A percentile compares a stretch with the other conserved stretches of the same genome.
phyloP scores from a whole-genome alignment of 2,888 invertebrate genomes.

The Minunthozetes semirufus region DNA sequence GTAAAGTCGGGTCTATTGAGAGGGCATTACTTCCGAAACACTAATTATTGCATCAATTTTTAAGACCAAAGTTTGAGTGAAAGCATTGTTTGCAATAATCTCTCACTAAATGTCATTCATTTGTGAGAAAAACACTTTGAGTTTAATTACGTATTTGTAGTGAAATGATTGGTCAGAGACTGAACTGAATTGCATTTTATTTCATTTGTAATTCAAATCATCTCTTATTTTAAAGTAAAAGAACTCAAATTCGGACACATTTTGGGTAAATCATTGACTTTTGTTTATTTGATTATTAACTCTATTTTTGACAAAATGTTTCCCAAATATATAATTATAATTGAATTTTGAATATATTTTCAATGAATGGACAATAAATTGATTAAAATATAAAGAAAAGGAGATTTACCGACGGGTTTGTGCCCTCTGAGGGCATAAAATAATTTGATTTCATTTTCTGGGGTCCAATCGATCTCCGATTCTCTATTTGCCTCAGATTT shows the following conservation, averaged over 20 bases:
- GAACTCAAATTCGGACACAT: too few relatives aligned
- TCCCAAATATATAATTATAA: background rate
- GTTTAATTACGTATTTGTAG: too few relatives aligned
- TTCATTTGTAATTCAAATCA: too few relatives aligned
- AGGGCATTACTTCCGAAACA: conserved; percentile 4
- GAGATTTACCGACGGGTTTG: conserved; percentile 32
- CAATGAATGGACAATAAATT: background rate
- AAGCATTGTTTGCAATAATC: too few relatives aligned
- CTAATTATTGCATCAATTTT: background rate
- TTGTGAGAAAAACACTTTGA: too few relatives aligned
- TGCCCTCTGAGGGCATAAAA: conserved; percentile 31
- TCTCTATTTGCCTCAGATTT: background rate
- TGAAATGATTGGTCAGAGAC: too few relatives aligned
- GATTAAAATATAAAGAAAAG: background rate
- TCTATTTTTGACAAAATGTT: too few relatives aligned
- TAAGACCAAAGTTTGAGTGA: background rate
- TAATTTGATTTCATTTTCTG: conserved; percentile 31
- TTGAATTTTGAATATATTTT: background rate
- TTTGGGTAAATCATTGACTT: too few relatives aligned
- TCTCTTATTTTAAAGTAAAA: too few relatives aligned
- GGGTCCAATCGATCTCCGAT: conserved; percentile 24
- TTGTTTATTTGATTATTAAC: too few relatives aligned
- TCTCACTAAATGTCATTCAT: background rate
- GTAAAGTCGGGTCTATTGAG: conserved; percentile 1
- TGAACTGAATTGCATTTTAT: too few relatives aligned